phyloP scores from a whole-genome alignment of 2,113 vertebrate genomes.

The Gracilinanus agilis region DNA sequence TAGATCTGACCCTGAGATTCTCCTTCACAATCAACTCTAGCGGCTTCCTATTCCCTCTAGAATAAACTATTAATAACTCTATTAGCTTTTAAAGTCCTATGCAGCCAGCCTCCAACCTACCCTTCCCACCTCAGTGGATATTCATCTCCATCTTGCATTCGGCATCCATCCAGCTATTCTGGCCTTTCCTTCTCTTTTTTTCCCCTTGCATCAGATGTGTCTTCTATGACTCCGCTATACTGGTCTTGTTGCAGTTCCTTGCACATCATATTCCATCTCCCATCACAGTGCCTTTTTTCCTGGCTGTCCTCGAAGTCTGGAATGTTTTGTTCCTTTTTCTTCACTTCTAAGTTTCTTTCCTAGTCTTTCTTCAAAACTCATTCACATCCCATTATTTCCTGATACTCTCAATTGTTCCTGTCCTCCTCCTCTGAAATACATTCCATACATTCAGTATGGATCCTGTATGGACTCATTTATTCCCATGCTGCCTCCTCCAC shows the following conservation, averaged over 20 bases:
- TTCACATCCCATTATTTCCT: neutral
- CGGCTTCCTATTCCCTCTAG: neutral
- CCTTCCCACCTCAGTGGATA: neutral
- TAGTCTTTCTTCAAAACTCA: neutral
- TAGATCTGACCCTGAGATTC: neutral
- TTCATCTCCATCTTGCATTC: neutral
- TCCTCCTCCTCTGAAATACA: neutral
- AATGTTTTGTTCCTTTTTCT: neutral
- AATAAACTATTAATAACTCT: neutral
- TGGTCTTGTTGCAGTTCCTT: neutral
- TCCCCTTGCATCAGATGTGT: neutral
- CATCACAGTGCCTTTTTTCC: neutral
- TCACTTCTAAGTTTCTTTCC: neutral
- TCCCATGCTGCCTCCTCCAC: neutral
- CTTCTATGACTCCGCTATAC: neutral
- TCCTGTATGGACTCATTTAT: neutral
- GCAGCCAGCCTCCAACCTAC: neutral
- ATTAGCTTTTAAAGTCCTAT: neutral
- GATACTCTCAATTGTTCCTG: neutral
- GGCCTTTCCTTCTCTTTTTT: neutral
- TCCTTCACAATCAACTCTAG: neutral
- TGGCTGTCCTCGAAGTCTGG: neutral
- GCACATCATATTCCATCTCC: neutral
- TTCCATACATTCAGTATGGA: neutral
- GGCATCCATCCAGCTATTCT: neutral